Conservation (phyloP, 2,888 invertebrate species). For the Diarsia dahlii region DNA sequence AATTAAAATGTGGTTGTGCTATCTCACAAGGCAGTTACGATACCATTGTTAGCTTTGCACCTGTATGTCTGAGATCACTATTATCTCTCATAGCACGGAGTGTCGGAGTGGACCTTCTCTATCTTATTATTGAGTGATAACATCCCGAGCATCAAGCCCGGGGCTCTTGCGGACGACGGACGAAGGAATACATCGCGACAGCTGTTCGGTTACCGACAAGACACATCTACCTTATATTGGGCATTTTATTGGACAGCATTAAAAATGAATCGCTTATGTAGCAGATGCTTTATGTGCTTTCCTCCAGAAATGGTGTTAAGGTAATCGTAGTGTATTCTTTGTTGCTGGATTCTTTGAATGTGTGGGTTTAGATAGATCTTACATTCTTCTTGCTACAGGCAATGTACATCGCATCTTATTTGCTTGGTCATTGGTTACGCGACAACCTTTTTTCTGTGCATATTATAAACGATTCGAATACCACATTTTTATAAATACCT, state of each 20-base stretch:
- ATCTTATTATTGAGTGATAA: slow-evolving; percentile 13
- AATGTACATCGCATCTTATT: background rate
- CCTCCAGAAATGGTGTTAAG: background rate
- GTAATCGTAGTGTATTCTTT: background rate
- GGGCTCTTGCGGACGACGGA: slow-evolving; percentile 22
- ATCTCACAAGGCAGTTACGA: background rate
- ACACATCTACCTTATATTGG: slow-evolving; percentile 58
- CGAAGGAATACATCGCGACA: slow-evolving; percentile 46
- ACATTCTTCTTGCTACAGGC: background rate
- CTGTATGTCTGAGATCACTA: background rate
- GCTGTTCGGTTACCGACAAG: slow-evolving; percentile 55
- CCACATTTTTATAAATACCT: background rate
- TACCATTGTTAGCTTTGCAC: background rate
- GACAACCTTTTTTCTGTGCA: background rate
- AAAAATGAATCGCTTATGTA: slow-evolving; percentile 52
- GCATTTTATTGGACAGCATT: slow-evolving; percentile 62
- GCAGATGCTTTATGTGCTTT: slow-evolving; percentile 37
- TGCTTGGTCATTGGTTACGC: background rate
- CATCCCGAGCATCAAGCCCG: slow-evolving; percentile 7
- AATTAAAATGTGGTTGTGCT: background rate
- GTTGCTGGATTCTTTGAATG: background rate
- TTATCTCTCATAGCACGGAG: background rate
- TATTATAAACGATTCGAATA: background rate
- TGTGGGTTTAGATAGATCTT: background rate
- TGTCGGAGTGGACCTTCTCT: slow-evolving; percentile 26